Evolutionary conservation across 2,113 vertebrate genomes (phyloP), one percentile per base, ranked within the genome.

Genomic region (Ascaphus truei): DNA sequence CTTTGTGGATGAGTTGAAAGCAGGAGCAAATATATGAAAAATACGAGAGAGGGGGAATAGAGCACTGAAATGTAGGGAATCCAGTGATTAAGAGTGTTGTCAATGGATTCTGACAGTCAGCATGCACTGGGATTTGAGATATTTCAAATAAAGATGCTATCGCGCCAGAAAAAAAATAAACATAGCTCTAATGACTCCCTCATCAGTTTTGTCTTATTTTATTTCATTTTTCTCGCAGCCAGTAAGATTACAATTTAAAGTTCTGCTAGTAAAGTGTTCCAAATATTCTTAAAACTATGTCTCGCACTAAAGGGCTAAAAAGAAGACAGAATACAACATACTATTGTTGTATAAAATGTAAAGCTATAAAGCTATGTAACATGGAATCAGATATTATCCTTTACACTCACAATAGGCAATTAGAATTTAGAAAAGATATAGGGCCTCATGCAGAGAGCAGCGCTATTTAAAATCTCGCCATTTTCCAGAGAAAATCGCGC

Each of bases 81-180:
- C 56, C n/a, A 25, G 53, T 88, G 85, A 89, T 85, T 82, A 88
- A 87, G 77, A 53, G n/a, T 71, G 69, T 77, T 77, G 73, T 74
- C 79, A 79, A 81, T 83, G 79, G 63, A 71, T 76, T 76, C 55
- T 86, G 84, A 89, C 85, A 90, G 79, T 51, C 75, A 64, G 62
- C 57, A 71, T 76, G 60, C 76, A 73, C 68, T 75, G 71, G 78
- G 68, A 83, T 76, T 68, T 66, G 59, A 77, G 51, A 63, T 75
- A 63, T 77, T 75, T 82, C 71, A 80, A 77, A 83, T 66, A 79
- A 52, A 80, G 77, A 72, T 60, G 71, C 65, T 75, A 63, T 64
- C 80, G 65, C 43, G 50, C 72, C 50, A 62, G 43, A 68, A 73
- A 76, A 66, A 72, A 76, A 73, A 83, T 81, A 84, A 88, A 76